phyloP scores from a whole-genome alignment of 2,113 vertebrate genomes.

The Grus americana region DNA sequence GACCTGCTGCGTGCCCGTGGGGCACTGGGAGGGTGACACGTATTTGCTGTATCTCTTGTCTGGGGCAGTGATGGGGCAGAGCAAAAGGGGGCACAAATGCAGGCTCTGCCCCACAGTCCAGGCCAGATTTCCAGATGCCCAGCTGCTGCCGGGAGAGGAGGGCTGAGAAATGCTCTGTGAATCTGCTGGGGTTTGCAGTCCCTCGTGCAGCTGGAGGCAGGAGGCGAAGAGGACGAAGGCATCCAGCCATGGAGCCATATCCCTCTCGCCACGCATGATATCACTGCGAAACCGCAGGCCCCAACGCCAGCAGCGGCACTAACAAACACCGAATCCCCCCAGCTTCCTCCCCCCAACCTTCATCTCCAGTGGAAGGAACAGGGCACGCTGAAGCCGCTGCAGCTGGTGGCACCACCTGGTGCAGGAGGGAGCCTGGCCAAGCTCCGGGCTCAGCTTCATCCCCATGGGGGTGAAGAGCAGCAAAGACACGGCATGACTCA shows the following conservation, averaged over 20 bases:
- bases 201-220: neutral
- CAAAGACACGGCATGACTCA: fast-evolving
- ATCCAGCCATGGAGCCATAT: fast-evolving
- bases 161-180: neutral
- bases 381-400: neutral
- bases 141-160: neutral
- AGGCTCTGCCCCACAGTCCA: neutral
- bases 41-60: neutral
- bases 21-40: fast-evolving
- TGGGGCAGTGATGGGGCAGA: neutral
- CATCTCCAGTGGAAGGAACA: neutral
- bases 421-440: neutral
- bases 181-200: fast-evolving
- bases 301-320: fast-evolving
- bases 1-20: fast-evolving
- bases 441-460: fast-evolving
- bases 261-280: neutral
- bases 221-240: neutral
- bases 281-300: neutral
- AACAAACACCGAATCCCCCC: neutral
- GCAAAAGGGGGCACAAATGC: neutral
- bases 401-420: constrained; percentile 1
- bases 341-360: fast-evolving
- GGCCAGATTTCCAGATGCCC: neutral
- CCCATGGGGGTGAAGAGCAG: neutral